Evolutionary conservation across 2,888 invertebrate genomes (phyloP), one percentile per base, ranked within the genome.

Genomic region (Spodoptera picta): DNA sequence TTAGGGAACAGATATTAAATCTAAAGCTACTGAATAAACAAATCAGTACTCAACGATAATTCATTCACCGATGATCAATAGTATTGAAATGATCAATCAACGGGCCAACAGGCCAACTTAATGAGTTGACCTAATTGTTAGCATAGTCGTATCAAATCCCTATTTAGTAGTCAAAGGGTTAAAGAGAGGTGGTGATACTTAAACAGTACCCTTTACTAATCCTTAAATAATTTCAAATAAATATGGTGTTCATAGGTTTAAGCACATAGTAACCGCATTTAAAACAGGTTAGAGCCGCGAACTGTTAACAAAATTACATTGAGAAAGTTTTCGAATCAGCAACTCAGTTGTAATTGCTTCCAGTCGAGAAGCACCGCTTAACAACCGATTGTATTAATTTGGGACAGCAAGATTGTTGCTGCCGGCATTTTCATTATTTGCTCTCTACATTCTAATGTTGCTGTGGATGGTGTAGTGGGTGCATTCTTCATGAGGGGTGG

Each of bases 331-430:
- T 61, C 69, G 69, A 68, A 69, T 73, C 70, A 70, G 36, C 69
- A 69, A 60, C 24, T 61, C 62, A 57, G 36, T 73, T 68, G 73
- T 71, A 71, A 71, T 71, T 73, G 69, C 74, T 71, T 71, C 69
- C 58, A 61, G 58, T 55, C 73, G 73, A 45, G 49, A 68, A 52
- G 56, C 49, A 73, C 56, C 60, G 60, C 54, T 70, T 70, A 60
- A 31, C 73, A 70, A 73, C 73, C 70, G 54, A 70, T 70, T 73
- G 73, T 70, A 73, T 73, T 70, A 48, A 73, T 73, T 70, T 73
- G 54, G 68, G 59, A 49, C 41, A 9, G 36, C 24, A 41, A 42
- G 46, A 57, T 54, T 55, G 27, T 45, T 12, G 43, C 42, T 41
- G 19, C n/a, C 41, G 11, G 49, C 11, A 1, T 42, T 47, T 47